Conservation (phyloP, 2,797 vertebrate genomes). For the Ptychadena robeensis region DNA sequence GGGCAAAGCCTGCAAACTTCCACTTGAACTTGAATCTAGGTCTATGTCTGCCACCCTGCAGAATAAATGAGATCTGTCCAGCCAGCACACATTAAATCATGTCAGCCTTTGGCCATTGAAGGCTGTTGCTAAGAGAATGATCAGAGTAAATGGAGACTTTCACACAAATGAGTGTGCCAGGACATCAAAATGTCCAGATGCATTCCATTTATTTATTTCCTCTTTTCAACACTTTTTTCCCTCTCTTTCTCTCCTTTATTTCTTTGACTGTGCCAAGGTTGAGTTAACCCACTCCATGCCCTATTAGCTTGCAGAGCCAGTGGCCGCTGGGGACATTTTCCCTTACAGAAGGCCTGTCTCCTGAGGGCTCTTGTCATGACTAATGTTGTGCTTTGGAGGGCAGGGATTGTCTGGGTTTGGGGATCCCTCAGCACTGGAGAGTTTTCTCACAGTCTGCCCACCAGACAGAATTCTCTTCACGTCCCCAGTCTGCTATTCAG, state of each 20-base stretch:
- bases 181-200: constrained; percentile 43
- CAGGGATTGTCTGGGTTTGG: constrained; percentile 59
- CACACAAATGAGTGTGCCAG: constrained; percentile 18
- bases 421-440: constrained; percentile 46
- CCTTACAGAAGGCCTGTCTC: constrained; percentile 47
- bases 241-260: neutral
- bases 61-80: constrained; percentile 53
- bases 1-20: constrained; percentile 71
- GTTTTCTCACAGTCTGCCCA: constrained; percentile 72
- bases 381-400: constrained; percentile 47
- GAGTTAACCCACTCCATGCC: constrained; percentile 52
- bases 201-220: constrained; percentile 45
- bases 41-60: constrained; percentile 69
- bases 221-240: constrained; percentile 16
- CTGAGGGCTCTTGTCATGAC: constrained; percentile 50
- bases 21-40: constrained; percentile 80
- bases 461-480: constrained; percentile 81
- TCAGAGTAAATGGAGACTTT: constrained; percentile 36
- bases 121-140: constrained; percentile 51
- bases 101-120: constrained; percentile 42
- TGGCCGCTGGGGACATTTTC: constrained; percentile 34
- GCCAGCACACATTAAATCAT: constrained; percentile 58
- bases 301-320: constrained; percentile 26
- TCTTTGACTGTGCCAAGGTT: constrained; percentile 28
- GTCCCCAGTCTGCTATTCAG: constrained; percentile 79